These are phyloP conservation scores for Anas bernieri DNA, from an alignment of 2,797 vertebrate genomes.

Conservation along the genomic window DNA sequence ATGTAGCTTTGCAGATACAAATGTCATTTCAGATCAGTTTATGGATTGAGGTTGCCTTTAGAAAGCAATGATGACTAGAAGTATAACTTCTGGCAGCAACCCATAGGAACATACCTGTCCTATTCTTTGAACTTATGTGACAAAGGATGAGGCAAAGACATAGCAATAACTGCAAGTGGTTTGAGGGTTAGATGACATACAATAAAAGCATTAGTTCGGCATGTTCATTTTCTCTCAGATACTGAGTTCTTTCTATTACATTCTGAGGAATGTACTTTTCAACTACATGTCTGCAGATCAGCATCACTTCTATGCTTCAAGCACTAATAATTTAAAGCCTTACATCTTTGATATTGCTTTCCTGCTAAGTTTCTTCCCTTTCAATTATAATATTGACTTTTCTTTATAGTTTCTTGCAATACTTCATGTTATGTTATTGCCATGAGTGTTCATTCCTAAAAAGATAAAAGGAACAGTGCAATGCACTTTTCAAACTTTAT, in stretches of 20 bases:
- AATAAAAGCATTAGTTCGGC: slow-evolving; percentile 20
- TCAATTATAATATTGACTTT: slow-evolving; percentile 65
- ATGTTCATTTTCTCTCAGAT: slow-evolving; percentile 47
- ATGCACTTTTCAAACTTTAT: neutral
- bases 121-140: slow-evolving; percentile 13
- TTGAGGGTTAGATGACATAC: slow-evolving; percentile 15
- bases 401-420: slow-evolving; percentile 22
- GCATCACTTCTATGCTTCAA: slow-evolving; percentile 38
- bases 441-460: neutral
- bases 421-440: slow-evolving; percentile 1
- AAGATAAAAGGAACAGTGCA: neutral
- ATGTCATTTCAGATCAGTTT: slow-evolving; percentile 37
- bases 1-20: slow-evolving; percentile 30
- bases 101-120: neutral
- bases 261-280: slow-evolving; percentile 37
- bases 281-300: slow-evolving; percentile 23
- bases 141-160: slow-evolving; percentile 16
- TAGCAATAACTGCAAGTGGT: slow-evolving; percentile 24
- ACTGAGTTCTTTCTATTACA: slow-evolving; percentile 33
- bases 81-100: slow-evolving; percentile 30
- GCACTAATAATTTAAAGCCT: slow-evolving; percentile 48
- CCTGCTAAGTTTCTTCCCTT: slow-evolving; percentile 36
- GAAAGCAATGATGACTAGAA: slow-evolving; percentile 29
- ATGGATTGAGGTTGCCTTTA: slow-evolving; percentile 12
- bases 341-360: slow-evolving; percentile 45